These are phyloP conservation scores for Denticeps clupeoides DNA, from an alignment of 2,797 vertebrate species.

Conservation along the genomic window DNA sequence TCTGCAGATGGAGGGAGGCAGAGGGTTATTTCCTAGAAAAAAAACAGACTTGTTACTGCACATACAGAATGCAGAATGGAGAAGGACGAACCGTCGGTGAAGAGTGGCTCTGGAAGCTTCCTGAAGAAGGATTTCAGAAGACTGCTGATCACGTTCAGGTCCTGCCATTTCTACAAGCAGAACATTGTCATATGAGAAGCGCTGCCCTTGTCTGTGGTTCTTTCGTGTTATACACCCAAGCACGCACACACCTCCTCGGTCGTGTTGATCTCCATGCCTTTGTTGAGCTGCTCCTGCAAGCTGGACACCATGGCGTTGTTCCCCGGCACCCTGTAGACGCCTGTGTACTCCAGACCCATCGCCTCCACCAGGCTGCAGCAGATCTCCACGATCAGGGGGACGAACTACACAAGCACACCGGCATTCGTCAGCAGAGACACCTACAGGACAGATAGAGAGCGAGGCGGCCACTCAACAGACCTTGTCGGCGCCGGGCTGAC, in stretches of 20 bases:
- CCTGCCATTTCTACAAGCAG: constrained; percentile 76
- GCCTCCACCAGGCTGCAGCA: constrained; percentile 85
- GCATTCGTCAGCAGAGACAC: not conserved
- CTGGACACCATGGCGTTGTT: constrained; percentile 91
- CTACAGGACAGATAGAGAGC: not conserved
- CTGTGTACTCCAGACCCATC: constrained; percentile 83
- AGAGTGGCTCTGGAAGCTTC: constrained; percentile 88
- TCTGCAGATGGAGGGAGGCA: constrained; percentile 51
- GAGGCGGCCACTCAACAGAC: not conserved
- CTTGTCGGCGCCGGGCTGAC: constrained; percentile 73
- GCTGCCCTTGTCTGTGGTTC: not conserved
- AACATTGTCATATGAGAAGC: too few relatives aligned
- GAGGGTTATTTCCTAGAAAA: constrained; percentile 3
- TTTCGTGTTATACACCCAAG: not conserved
- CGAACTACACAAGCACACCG: constrained; percentile 50
- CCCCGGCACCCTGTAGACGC: constrained; percentile 89
- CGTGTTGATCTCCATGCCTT: constrained; percentile 81
- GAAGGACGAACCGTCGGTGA: constrained; percentile 75
- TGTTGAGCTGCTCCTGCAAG: constrained; percentile 92
- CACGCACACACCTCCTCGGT: constrained; percentile 68
- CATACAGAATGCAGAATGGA: not conserved
- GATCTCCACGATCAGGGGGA: constrained; percentile 85
- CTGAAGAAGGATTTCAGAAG: constrained; percentile 90
- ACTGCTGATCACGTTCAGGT: constrained; percentile 93
- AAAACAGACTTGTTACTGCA: not conserved